Evolutionary conservation across 2,888 invertebrate genomes (phyloP), one percentile per base, ranked within the genome.

Genomic region (Callinectes sapidus): DNA sequence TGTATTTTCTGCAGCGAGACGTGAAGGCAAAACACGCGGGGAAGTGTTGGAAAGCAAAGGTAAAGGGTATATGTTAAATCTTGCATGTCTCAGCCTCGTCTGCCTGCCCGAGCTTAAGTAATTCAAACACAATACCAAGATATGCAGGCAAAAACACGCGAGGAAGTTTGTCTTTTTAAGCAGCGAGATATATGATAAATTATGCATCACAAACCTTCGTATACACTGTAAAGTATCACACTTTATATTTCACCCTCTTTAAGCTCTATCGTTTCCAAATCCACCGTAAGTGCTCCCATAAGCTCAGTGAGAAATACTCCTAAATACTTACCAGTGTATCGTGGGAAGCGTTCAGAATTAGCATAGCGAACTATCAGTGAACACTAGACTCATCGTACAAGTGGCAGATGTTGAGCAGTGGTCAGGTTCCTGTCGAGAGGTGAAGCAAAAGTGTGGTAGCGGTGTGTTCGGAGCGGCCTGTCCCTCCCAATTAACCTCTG

Each of bases 401-500:
- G 8, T 2, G 13, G 71, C n/a, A 71, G 71, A 61, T 61, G 61
- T 23, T 18, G n/a, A 71, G 28, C 71, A 28, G 71, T 13, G n/a
- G 71, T 5, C 6, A n/a, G 71, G 71, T 10, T 71, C 28, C 10
- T 5, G 71, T 28, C n/a, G 71, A 71, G n/a, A 10, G 71, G n/a
- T 71, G 28, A 71, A n/a, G 28, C 28, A 71, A 71, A 71, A 28
- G 28, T 71, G 71, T 71, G 28, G 71, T 28, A 23, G 35, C 16
- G 35, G 35, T 81, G 81, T 35, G 35, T 3, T 32, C 32, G 35
- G 81, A 16, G 13, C 35, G 16, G n/a, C 35, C 35, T 35, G 18
- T 81, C 35, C 81, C 81, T 35, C 35, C 81, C 81, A 35, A 81
- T 81, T 81, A 81, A 35, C 81, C 35, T 13, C 81, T 35, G 81